Conservation (phyloP, 1,140 invertebrate genomes). For the Chelonus insularis region DNA sequence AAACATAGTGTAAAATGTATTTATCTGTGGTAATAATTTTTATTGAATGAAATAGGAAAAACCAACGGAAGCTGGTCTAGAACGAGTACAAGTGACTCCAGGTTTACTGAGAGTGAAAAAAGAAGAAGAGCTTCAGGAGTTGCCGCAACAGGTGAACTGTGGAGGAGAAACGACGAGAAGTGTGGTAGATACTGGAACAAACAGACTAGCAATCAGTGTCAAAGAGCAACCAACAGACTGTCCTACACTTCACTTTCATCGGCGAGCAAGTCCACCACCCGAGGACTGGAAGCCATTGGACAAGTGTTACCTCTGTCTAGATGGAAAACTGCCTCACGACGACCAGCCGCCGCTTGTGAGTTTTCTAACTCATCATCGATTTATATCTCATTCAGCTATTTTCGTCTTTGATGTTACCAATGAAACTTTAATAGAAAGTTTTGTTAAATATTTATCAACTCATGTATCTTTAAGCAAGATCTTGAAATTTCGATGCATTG, state of each 20-base stretch:
- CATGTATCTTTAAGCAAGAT: neutral
- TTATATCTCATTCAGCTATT: too few species aligned
- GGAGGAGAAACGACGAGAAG: constrained; percentile 35
- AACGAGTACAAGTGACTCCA: constrained; percentile 52
- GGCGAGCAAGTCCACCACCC: constrained; percentile 60
- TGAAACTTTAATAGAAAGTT: too few species aligned
- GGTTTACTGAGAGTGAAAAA: constrained; percentile 57
- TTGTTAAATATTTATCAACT: neutral
- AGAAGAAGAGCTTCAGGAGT: constrained; percentile 55
- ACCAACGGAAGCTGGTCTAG: constrained; percentile 46
- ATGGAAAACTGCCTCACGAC: constrained; percentile 72
- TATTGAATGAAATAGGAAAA: constrained; percentile 38
- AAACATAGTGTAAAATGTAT: too few species aligned
- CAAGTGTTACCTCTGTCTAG: constrained; percentile 86
- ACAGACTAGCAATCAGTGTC: constrained; percentile 38
- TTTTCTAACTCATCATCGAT: too few species aligned
- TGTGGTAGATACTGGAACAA: constrained; percentile 36
- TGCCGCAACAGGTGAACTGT: constrained; percentile 35
- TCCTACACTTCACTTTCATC: constrained; percentile 38
- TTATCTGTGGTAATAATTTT: too few species aligned
- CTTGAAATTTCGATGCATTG: neutral
- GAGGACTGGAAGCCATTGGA: constrained; percentile 83
- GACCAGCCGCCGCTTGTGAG: constrained; percentile 65
- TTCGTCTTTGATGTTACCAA: neutral
- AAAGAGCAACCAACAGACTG: constrained; percentile 34